Percentiles rank a stretch among this genome's conserved stretches.
Evolutionary conservation across 2,888 invertebrate species (phyloP).

Genomic region (Melolontha melolontha): DNA sequence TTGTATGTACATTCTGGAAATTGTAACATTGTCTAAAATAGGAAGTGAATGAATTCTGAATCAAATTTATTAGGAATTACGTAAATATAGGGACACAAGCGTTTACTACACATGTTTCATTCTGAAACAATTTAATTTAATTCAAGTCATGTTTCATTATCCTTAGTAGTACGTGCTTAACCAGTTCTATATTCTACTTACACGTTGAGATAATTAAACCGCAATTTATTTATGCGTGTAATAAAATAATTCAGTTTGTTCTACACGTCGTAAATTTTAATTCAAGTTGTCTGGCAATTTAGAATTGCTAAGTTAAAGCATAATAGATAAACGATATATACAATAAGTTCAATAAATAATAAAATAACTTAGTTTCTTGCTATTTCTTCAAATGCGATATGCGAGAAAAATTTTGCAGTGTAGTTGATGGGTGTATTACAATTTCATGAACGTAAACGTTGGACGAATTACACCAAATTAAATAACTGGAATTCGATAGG

Average conservation of each 20-base stretch:
- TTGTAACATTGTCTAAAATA: slow-evolving; percentile 8
- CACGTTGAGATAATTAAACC: slow-evolving; percentile 19
- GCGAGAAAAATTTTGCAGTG: too few relatives aligned
- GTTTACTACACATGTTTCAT: slow-evolving; percentile 3
- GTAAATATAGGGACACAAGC: not conserved
- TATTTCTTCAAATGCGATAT: too few relatives aligned
- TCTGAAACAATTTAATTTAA: slow-evolving; percentile 24
- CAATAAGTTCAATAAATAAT: too few relatives aligned
- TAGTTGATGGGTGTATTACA: too few relatives aligned
- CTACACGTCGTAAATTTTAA: slow-evolving; percentile 23
- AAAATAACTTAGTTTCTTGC: too few relatives aligned
- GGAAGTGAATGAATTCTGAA: slow-evolving; percentile 13
- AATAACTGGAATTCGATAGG: too few relatives aligned
- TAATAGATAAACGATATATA: too few relatives aligned
- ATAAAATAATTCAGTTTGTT: slow-evolving; percentile 20
- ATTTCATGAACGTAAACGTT: too few relatives aligned
- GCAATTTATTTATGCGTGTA: slow-evolving; percentile 25
- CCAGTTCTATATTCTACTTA: slow-evolving; percentile 6
- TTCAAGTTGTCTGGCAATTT: slow-evolving; percentile 17
- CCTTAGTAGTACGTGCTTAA: slow-evolving; percentile 1
- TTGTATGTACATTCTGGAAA: too few relatives aligned
- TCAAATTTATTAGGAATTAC: slow-evolving; percentile 20
- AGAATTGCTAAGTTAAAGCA: too few relatives aligned
- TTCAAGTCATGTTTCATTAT: slow-evolving; percentile 30
- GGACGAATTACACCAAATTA: too few relatives aligned